Base-by-base conservation (phyloP, 2,113 vertebrate genomes). In the Entelurus aequoreus region DNA sequence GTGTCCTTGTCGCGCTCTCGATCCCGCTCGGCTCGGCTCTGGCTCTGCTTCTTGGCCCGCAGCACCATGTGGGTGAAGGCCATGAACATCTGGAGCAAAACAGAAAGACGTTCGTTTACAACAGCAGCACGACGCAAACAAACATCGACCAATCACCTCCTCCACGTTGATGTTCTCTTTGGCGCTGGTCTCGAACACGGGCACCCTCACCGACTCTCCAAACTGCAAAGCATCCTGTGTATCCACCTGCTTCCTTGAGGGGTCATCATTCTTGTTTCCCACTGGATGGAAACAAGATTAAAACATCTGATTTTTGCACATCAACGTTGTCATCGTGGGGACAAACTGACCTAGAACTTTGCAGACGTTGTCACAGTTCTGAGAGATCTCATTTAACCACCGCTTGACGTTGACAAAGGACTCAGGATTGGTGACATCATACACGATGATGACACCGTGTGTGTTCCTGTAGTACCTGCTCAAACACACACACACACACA, bases 91-190 rank as follows among this genome's bases (percentile, higher is more conserved):
- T 94, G 78, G 10, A 48, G 8, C 8, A n/a, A 49, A 21, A 16
- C 8, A n/a, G 4, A 48, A 35, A 7, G 37, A 37, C 40, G 4
- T 13, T 14, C 9, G 19, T 28, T 21, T 8, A 14, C 42, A 8
- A 1, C 6, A 8, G 14, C 46, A 49, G 7, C 6, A 21, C 11
- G 16, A 48, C 12, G 13, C 42, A 9, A 42, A 38, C 10, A 8
- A 2, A 14, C 12, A 48, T 13, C 11, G 16, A 9, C 8, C 37
- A 35, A 21, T 15, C 5, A 92, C 92, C 90, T 93, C 93, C 58
- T 94, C 93, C 1, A 93, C 92, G 0, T 94, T 94, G 16, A 92
- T 76, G 72, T 94, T 94, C 36, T 93, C 92, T 82, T 94, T 94
- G 65, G 93, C 93, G 1, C 92, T 93, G 6, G 92, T 93, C 81